phyloP scores from a whole-genome alignment of 1,140 invertebrate species.

The Cryptotermes secundus region DNA sequence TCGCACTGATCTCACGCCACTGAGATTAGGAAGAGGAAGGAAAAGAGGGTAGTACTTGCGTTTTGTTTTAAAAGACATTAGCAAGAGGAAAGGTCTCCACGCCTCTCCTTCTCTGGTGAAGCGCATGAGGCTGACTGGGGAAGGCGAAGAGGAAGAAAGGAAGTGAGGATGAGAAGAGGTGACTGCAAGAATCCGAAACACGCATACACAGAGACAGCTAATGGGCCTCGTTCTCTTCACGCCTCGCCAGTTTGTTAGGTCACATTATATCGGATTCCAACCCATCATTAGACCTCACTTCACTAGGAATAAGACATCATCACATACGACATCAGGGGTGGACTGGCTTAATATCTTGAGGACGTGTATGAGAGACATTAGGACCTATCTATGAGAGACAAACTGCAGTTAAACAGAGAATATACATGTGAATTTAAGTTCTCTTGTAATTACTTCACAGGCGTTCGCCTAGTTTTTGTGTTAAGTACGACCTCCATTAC shows the following conservation, averaged over 20 bases:
- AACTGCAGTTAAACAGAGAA: no score
- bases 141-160: background rate
- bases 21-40: background rate
- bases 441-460: no score
- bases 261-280: constrained; percentile 16
- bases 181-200: constrained; percentile 18
- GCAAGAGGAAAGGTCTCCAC: background rate
- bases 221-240: background rate
- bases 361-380: no score
- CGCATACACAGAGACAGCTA: constrained; percentile 5
- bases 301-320: background rate
- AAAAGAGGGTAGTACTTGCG: background rate
- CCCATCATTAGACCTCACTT: background rate
- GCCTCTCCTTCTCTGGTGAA: background rate
- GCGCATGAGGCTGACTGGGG: background rate
- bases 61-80: constrained; percentile 19
- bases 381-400: no score
- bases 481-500: no score
- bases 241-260: constrained; percentile 22
- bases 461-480: no score
- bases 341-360: background rate
- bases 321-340: background rate
- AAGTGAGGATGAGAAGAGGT: background rate
- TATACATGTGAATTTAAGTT: no score
- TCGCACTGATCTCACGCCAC: background rate